Base-by-base conservation (phyloP, 2,888 invertebrate species). In the Drosophila setosimentum region DNA sequence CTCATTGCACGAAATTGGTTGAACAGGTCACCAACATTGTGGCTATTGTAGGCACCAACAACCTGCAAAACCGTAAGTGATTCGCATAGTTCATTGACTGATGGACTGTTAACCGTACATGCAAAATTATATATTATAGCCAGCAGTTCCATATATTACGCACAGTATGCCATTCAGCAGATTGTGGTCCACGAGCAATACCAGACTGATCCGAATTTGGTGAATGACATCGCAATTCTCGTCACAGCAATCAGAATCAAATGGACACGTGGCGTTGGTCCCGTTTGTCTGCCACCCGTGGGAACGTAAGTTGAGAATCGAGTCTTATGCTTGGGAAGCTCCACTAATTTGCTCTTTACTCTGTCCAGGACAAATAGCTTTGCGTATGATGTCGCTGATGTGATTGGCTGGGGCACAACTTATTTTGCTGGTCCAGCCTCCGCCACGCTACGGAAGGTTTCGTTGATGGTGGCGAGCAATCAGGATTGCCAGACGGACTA, bases 231-330 rank as follows among this genome's bases (percentile, higher is more conserved):
- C 51, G 94, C 94, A 0, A 53, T 95, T 2, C 55, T 95, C 1
- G 84, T 91, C 63, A 93, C 94, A 0, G 67, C 68, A 0, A 76
- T 61, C 0, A 48, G 53, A 1, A 95, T 95, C 0, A 62, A 68
- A 3, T 95, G 94, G 87, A 94, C 92, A 27, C 85, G 93, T 1
- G 92, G 93, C 37, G 94, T 95, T 6, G 95, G 95, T 1, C 95
- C 95, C 0, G 94, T 93, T 57, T 96, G 95, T 82, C 89, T 96
- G 53, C 95, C 95, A 0, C 94, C 95, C 59, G 81, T 83, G 30
- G 92, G 92, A 68, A 83, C 66, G 92, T 92, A 73, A 87, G 89
- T 84, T 16, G 0, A 53, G 18, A 2, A 3, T 10, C 8, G 0
- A 5, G 5, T 1, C 2, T 6, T 5, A 0, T 27, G 5, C 2